These are phyloP conservation scores for Astreopora myriophthalma DNA, from an alignment of 64 coral and sea anemone species.

Conservation along the genomic window DNA sequence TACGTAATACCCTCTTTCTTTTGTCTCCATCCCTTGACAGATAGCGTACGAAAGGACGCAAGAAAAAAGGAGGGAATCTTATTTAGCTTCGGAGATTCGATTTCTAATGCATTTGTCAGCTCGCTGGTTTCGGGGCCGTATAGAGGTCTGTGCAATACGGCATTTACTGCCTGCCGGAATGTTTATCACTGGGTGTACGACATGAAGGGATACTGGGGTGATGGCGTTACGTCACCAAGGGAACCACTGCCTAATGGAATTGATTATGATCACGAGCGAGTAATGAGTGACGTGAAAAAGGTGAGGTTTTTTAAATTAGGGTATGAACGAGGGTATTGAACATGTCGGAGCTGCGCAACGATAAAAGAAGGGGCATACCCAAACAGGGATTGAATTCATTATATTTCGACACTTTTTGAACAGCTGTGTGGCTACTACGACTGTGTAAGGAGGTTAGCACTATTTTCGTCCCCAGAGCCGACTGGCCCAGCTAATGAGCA, in stretches of 20 bases:
- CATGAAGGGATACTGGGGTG: conserved; percentile 83
- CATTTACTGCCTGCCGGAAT: conserved; percentile 57
- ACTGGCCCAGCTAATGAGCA: too few species aligned
- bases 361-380: too few species aligned
- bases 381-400: too few species aligned
- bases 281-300: conserved; percentile 80
- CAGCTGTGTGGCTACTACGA: too few species aligned
- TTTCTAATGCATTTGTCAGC: conserved; percentile 54
- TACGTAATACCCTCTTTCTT: neutral
- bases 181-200: conserved; percentile 83
- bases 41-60: neutral
- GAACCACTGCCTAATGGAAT: conserved; percentile 70
- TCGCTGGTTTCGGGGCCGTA: conserved; percentile 65
- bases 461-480: too few species aligned
- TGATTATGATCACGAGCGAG: conserved; percentile 91
- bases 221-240: conserved; percentile 59
- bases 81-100: conserved; percentile 77
- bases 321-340: too few species aligned
- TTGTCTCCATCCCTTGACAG: neutral
- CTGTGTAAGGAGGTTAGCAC: too few species aligned
- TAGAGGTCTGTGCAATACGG: conserved; percentile 34
- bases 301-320: neutral
- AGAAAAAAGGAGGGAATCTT: conserved; percentile 47
- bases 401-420: too few species aligned
- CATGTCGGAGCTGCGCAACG: too few species aligned